Base-by-base conservation (phyloP, 2,888 invertebrate species). In the Thereva nobilitata region DNA sequence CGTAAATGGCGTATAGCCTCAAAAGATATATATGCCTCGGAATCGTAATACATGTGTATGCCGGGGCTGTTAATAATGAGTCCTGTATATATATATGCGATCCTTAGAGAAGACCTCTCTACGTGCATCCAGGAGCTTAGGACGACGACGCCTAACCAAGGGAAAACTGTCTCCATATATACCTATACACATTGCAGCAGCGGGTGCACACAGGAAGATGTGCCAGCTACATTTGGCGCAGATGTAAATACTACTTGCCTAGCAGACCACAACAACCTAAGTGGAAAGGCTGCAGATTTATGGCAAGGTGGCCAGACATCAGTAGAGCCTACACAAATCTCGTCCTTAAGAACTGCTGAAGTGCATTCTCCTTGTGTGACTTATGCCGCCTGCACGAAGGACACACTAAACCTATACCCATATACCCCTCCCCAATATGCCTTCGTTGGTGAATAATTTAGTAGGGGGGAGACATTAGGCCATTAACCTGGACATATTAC, bases 401-500 rank as follows among this genome's bases (percentile, higher is more conserved):
- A 7, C n/a, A 8, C 40, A 38, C 4, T 35, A 2, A 10, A 49
- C 10, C 6, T 37, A 47, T 2, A 5, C 49, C 0, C 47, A 47
- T 40, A 56, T 56, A 35, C 49, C 57, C 34, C n/a, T n/a, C 45
- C 35, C 37, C n/a, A 45, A 37, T 41, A 41, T 53, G 10, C 64
- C 44, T n/a, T 54, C 54, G 23, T 38, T 49, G 45, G 53, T 57
- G 56, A 52, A 56, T 67, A 64, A 67, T 67, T 67, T 49, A 67
- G 9, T 40, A 23, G 23, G 23, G 53, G 64, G 34, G 50, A 67
- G 59, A 41, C 64, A 64, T 67, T 64, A 64, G 47, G 10, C 55
- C 40, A 67, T 67, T 64, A 57, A 53, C 64, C 64, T 57, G 55
- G 67, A 57, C 64, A 56, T 64, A 64, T 57, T 64, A 10, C 53